Base-by-base conservation (phyloP, 2,113 vertebrate genomes). In the Larimichthys polyactis region DNA sequence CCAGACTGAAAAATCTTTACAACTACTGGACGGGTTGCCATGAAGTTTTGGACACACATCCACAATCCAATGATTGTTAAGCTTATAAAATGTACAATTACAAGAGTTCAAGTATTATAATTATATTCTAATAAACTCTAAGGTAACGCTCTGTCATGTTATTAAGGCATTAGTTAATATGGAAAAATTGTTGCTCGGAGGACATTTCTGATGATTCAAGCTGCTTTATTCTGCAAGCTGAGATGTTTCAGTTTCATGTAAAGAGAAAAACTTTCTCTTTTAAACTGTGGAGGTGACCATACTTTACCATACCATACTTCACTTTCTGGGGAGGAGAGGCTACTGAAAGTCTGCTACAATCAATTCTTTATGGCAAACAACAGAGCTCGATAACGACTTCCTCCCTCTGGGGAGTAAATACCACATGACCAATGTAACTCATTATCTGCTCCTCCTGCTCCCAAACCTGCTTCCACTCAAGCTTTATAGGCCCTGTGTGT, bases 381-480 rank as follows among this genome's bases (percentile, higher is more conserved):
- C 85, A 91, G 90, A 81, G 79, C 78, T 64, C 54, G 59, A 90
- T 87, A 92, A 90, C 73, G 17, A 85, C 88, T 89, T 93, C 88
- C 91, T 90, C 70, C 73, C 76, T 84, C 66, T 71, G 46, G 69
- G 71, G 70, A 87, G 71, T 67, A 90, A 92, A 91, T 78, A 68
- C 88, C 83, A 78, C 86, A 83, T 75, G 87, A 92, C 88, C 91
- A 86, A 87, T 92, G 90, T 89, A 92, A 92, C 83, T 91, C 89
- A 93, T 93, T 86, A 94, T 92, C 88, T 91, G 79, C 82, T 86
- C 70, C 86, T 78, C 65, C 55, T 75, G 76, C 72, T 79, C 78
- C 63, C 70, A 84, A 91, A 93, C 90, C 93, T 95, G 94, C 91
- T 94, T 95, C 87, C 89, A 94, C 90, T 95, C 90, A 91, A 63